Evolutionary conservation across 2,113 vertebrate species (phyloP).

Genomic region (Apus apus): DNA sequence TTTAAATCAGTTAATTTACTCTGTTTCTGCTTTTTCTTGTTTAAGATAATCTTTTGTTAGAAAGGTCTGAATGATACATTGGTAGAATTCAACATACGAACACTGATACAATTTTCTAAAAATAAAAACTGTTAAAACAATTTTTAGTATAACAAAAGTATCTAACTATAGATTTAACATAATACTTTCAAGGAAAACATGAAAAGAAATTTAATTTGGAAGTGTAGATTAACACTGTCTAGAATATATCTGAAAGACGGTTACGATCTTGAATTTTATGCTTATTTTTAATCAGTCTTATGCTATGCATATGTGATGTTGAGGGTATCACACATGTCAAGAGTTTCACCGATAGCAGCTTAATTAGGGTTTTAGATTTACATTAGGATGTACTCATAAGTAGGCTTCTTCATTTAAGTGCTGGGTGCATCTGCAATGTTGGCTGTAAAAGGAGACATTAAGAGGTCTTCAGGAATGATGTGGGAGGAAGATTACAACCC

Average conservation of each 20-base stretch:
- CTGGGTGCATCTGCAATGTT: background rate
- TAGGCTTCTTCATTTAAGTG: background rate
- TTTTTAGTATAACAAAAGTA: background rate
- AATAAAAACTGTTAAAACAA: background rate
- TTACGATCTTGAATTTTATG: background rate
- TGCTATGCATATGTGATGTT: background rate
- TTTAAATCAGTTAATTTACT: background rate
- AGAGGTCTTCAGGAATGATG: background rate
- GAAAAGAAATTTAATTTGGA: background rate
- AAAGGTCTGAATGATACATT: background rate
- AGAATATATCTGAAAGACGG: background rate
- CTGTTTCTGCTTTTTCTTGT: background rate
- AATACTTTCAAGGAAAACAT: background rate
- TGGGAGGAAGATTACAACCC: background rate
- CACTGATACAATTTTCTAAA: background rate
- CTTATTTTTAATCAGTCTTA: background rate
- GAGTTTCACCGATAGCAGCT: background rate
- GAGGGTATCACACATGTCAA: background rate
- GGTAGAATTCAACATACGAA: background rate
- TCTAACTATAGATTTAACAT: background rate
- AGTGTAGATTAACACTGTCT: background rate
- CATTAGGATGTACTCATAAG: background rate
- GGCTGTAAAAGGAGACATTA: background rate
- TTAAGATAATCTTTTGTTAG: background rate
- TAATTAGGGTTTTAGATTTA: constrained; percentile 37